Evolutionary conservation across 2,797 vertebrate species (phyloP), one percentile per base, ranked within the genome.

Genomic region (Neosilurus mollespiculum): DNA sequence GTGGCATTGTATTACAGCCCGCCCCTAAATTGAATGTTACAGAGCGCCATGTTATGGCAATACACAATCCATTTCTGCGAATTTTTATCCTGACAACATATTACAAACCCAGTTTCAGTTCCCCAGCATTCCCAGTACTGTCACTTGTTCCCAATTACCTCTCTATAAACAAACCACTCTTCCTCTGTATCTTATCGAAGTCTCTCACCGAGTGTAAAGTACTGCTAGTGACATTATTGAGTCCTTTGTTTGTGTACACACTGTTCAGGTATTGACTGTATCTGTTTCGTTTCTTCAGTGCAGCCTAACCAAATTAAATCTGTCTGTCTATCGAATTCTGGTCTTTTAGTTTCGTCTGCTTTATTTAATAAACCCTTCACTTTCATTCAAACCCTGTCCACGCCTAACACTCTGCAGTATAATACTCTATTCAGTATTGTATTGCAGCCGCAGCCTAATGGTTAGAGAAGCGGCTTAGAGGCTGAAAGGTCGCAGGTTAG

Each of bases 51-150:
- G 34, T 30, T 58, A 26, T 76, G 54, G 58, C 58, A 12, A 26
- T n/a, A 51, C 43, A 20, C 4, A 76, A 22, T 37, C 56, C 2
- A 59, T 76, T 59, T n/a, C 30, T 26, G 9, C 37, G 30, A 37
- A 59, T 15, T 26, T 5, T 76, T 26, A 76, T 4, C 71, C 26
- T 11, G 58, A 58, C 30, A 22, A 14, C 6, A 12, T 15, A n/a
- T 54, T 59, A 77, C 30, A 43, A 77, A 77, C 56, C 34, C 73
- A 59, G 73, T 76, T 76, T 34, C 72, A 76, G 26, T 61, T 76
- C 54, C 71, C 26, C 30, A 22, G 54, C 26, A 10, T 76, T 76
- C 30, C 56, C 56, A 76, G 54, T 37, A 22, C 18, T 22, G 30
- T 59, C 56, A 43, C 56, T 20, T 77, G 58, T 43, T 77, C 34